Evolutionary conservation across 2,888 invertebrate species (phyloP), one percentile per base, ranked within the genome.

Genomic region (Eretmocerus hayati): DNA sequence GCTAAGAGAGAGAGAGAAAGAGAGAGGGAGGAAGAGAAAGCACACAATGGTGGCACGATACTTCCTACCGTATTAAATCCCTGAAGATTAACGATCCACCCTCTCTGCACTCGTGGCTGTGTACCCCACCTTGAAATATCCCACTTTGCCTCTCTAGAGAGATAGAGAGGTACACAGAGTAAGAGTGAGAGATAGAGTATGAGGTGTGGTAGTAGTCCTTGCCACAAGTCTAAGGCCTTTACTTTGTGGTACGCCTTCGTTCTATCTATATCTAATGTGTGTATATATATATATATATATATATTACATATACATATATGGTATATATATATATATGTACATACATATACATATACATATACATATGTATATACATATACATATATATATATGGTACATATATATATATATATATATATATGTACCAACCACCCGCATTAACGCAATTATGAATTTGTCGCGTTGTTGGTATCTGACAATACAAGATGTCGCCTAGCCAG

Each of bases 371-470:
- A n/a, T n/a, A n/a, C n/a, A n/a, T n/a, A n/a, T n/a, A n/a, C n/a
- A n/a, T n/a, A n/a, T n/a, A n/a, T n/a, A n/a, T n/a, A n/a, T n/a
- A n/a, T n/a, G n/a, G n/a, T n/a, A n/a, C n/a, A n/a, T n/a, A n/a
- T n/a, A n/a, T n/a, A n/a, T n/a, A n/a, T n/a, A n/a, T n/a, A n/a
- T n/a, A n/a, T n/a, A n/a, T n/a, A n/a, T n/a, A n/a, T n/a, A n/a
- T n/a, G n/a, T n/a, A n/a, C n/a, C 59, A 59, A 60, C 62, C 63
- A 39, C 46, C 53, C 63, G 64, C 64, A 69, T 67, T 66, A 69
- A 67, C 64, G 68, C 64, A 69, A 68, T 68, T 71, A 71, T 69
- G 66, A 70, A 71, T 71, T 69, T 67, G 65, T 69, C 67, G 67
- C 66, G 62, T 31, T 32, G 37, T 52, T 61, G 63, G 63, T 62